Percentiles rank a stretch among this genome's conserved stretches.
These are phyloP conservation scores for Matsumyia berberina DNA, from an alignment of 2,888 invertebrate genomes.

Conservation along the genomic window DNA sequence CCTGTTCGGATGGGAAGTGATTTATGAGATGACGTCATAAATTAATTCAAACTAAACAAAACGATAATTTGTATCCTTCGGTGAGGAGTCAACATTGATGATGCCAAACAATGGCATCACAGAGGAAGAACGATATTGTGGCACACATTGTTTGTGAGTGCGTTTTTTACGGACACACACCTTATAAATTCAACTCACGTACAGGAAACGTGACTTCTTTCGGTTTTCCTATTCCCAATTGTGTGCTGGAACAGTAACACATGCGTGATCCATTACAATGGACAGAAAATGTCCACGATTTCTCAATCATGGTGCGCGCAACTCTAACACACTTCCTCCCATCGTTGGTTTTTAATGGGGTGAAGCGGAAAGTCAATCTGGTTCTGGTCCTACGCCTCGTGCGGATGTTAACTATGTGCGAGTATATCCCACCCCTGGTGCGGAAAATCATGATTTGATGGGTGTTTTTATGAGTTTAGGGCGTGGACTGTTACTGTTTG, in stretches of 20 bases:
- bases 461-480: slow-evolving; percentile 63
- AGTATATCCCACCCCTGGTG: slow-evolving; percentile 63
- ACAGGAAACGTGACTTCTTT: slow-evolving; percentile 73
- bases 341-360: slow-evolving; percentile 36
- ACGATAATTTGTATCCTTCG: slow-evolving; percentile 61
- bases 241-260: slow-evolving; percentile 70
- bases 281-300: slow-evolving; percentile 67
- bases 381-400: slow-evolving; percentile 6
- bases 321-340: slow-evolving; percentile 30
- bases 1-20: slow-evolving; percentile 86
- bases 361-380: slow-evolving; percentile 52
- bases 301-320: slow-evolving; percentile 44
- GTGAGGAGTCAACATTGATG: slow-evolving; percentile 59
- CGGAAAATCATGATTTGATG: slow-evolving; percentile 65
- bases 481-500: slow-evolving; percentile 59
- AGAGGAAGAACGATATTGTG: slow-evolving; percentile 43
- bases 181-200: slow-evolving; percentile 72
- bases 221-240: slow-evolving; percentile 63
- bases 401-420: slow-evolving; percentile 21
- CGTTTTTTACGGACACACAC: slow-evolving; percentile 57
- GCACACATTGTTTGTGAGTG: slow-evolving; percentile 71
- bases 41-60: slow-evolving; percentile 56
- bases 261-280: slow-evolving; percentile 74
- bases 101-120: slow-evolving; percentile 53
- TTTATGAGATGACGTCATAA: slow-evolving; percentile 77